Evolutionary conservation across 2,888 invertebrate genomes (phyloP).

Genomic region (Melitaea athalia): DNA sequence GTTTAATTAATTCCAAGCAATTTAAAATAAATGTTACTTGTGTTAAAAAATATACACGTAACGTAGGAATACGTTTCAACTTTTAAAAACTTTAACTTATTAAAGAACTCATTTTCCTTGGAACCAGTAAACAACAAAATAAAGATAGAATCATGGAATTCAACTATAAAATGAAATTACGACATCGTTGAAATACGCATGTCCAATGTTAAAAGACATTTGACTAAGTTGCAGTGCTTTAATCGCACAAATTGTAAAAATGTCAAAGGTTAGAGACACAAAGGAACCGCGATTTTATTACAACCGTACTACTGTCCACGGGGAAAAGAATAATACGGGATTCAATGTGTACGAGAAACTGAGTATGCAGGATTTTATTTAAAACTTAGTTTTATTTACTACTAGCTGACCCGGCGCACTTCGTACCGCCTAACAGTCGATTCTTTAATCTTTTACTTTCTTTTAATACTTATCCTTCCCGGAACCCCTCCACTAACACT

Average conservation of each 20-base stretch:
- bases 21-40: no score
- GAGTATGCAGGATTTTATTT: constrained; percentile 21
- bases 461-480: no score
- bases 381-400: not conserved
- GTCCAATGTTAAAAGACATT: constrained; percentile 24
- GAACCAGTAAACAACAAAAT: not conserved
- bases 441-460: no score
- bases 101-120: not conserved
- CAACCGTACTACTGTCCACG: constrained; percentile 30
- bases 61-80: no score
- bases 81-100: not conserved
- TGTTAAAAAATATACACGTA: no score
- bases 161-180: not conserved
- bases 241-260: constrained; percentile 39
- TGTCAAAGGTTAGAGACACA: constrained; percentile 37
- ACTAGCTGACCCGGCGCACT: no score
- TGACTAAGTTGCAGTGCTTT: constrained; percentile 31
- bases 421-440: no score
- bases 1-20: no score
- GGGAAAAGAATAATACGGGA: constrained; percentile 21
- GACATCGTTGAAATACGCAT: constrained; percentile 9
- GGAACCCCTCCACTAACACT: no score
- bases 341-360: constrained; percentile 23
- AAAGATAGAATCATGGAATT: not conserved
- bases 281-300: constrained; percentile 34